Conservation (phyloP, 2,113 vertebrate genomes). For the Anthoscopus minutus region DNA sequence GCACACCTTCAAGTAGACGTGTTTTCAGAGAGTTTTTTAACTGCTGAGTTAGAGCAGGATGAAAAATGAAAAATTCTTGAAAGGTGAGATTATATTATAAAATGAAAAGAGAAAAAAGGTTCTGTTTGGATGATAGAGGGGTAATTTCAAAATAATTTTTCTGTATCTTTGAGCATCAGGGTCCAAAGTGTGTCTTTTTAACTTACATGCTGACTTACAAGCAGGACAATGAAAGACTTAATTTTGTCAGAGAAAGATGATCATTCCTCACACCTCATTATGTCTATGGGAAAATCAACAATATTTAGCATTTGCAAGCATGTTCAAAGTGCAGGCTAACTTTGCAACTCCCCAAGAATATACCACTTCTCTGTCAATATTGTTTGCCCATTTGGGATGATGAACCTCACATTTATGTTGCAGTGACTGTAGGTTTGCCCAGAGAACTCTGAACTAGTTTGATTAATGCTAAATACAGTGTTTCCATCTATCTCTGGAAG, state of each 20-base stretch:
- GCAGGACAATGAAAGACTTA: neutral
- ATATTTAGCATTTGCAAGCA: neutral
- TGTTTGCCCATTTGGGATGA: neutral
- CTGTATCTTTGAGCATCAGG: neutral
- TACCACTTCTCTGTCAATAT: neutral
- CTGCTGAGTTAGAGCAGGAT: neutral
- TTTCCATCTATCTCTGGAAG: neutral
- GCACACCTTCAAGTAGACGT: neutral
- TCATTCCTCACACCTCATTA: neutral
- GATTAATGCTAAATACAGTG: neutral
- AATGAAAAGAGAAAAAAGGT: neutral
- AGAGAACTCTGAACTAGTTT: neutral
- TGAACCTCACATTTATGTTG: neutral
- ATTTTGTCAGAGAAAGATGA: neutral
- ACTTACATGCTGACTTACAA: rapidly evolving
- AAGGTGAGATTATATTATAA: neutral
- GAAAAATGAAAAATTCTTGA: neutral
- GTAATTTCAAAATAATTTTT: neutral
- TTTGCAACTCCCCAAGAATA: neutral
- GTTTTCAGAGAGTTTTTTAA: neutral
- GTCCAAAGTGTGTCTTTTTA: neutral
- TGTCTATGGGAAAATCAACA: neutral
- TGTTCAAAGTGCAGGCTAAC: neutral
- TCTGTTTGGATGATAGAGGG: neutral
- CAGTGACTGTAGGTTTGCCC: neutral